Evolutionary conservation across 1,140 invertebrate genomes (phyloP).

Genomic region (Drosophila busckii): DNA sequence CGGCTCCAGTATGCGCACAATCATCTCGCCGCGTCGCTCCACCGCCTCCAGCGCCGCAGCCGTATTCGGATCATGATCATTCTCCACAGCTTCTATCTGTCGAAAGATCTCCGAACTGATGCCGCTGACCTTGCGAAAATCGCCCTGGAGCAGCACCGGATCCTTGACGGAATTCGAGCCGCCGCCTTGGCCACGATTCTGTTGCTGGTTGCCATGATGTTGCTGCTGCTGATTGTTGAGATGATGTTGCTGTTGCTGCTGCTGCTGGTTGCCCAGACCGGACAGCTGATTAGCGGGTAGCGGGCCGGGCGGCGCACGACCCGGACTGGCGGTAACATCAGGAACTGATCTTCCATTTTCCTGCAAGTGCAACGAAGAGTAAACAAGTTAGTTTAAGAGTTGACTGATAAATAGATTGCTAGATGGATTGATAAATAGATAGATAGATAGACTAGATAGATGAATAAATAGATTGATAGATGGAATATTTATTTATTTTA

Average conservation of each 20-base stretch:
- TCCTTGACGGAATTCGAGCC: constrained; percentile 81
- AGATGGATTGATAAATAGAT: too few species aligned
- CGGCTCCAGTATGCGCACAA: constrained; percentile 92
- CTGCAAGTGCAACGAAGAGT: constrained; percentile 82
- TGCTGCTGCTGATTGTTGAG: constrained; percentile 81
- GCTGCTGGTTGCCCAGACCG: constrained; percentile 63
- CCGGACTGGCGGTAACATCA: constrained; percentile 92
- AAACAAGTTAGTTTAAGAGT: constrained; percentile 11
- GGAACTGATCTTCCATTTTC: constrained; percentile 92
- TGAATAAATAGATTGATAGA: too few species aligned
- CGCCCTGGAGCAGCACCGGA: constrained; percentile 94
- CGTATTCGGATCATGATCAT: constrained; percentile 94
- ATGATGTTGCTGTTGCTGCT: constrained; percentile 80
- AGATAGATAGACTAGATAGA: too few species aligned
- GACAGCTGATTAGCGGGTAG: constrained; percentile 81
- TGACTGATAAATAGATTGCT: too few species aligned
- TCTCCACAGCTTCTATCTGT: constrained; percentile 96
- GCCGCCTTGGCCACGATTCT: constrained; percentile 51
- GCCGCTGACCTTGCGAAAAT: constrained; percentile 93
- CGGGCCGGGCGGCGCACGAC: constrained; percentile 86
- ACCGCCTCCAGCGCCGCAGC: constrained; percentile 94
- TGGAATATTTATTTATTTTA: too few species aligned
- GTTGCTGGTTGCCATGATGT: constrained; percentile 66
- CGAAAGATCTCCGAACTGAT: constrained; percentile 97
- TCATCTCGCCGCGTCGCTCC: constrained; percentile 95